Evolutionary conservation across 1,140 invertebrate species (phyloP).

Genomic region (Grapholita molesta): DNA sequence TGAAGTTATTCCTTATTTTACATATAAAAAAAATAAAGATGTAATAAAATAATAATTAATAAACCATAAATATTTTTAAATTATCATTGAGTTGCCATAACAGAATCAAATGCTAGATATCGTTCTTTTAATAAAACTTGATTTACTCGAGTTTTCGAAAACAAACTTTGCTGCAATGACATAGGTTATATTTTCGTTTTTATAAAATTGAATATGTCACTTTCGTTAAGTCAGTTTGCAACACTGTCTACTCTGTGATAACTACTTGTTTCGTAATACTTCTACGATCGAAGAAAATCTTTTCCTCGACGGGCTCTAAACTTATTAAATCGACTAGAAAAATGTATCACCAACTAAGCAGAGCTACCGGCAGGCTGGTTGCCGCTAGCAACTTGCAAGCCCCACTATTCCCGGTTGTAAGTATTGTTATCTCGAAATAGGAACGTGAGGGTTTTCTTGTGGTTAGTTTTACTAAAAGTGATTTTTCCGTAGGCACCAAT

Average conservation of each 20-base stretch:
- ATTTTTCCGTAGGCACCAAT: constrained; percentile 53
- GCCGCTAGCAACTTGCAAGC: constrained; percentile 55
- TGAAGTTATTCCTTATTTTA: constrained; percentile 17
- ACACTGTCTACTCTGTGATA: constrained; percentile 29
- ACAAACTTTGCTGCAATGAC: background rate
- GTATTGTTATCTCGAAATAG: constrained; percentile 30
- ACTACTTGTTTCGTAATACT: constrained; percentile 74
- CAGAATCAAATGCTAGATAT: background rate
- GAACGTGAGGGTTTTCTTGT: constrained; percentile 14
- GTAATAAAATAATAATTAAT: background rate
- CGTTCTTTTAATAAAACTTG: background rate
- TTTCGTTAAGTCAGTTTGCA: background rate
- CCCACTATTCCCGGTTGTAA: constrained; percentile 67
- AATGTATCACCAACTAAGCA: constrained; percentile 69
- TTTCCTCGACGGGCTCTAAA: constrained; percentile 27
- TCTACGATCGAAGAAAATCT: constrained; percentile 36
- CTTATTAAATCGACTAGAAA: constrained; percentile 31
- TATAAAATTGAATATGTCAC: background rate
- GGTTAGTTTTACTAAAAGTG: constrained; percentile 18
- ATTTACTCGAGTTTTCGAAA: background rate
- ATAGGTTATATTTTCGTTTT: background rate
- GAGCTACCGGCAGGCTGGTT: constrained; percentile 59
- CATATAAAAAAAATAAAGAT: background rate
- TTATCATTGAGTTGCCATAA: background rate
- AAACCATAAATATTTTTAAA: background rate